Percentiles rank a stretch among this genome's conserved stretches.
Evolutionary conservation across 2,888 invertebrate species (phyloP).

Genomic region (Xestobium rufovillosum): DNA sequence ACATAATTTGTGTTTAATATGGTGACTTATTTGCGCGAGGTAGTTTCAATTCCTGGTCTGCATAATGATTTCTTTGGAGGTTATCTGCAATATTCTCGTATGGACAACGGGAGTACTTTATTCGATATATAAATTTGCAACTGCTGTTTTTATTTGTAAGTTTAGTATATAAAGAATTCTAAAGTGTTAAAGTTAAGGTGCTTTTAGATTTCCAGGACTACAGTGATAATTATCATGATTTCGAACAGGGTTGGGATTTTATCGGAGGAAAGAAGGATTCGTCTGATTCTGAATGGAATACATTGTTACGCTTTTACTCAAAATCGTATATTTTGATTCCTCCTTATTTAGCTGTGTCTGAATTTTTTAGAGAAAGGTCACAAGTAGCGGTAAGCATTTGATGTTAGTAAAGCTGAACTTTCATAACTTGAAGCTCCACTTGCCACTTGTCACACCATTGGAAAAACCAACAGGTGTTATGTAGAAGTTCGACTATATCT

Average conservation of each 20-base stretch:
- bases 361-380: constrained; percentile 44
- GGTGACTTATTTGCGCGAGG: too few relatives aligned
- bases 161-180: not conserved
- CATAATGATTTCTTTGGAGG: too few relatives aligned
- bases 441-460: too few relatives aligned
- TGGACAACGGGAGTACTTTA: constrained; percentile 53
- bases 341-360: constrained; percentile 49
- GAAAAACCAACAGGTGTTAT: too few relatives aligned
- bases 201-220: constrained; percentile 41
- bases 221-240: constrained; percentile 45
- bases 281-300: constrained; percentile 66
- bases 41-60: too few relatives aligned
- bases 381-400: too few relatives aligned
- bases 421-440: too few relatives aligned
- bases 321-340: constrained; percentile 50
- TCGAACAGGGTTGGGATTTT: constrained; percentile 51
- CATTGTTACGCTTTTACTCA: constrained; percentile 51
- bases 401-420: too few relatives aligned
- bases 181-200: constrained; percentile 11
- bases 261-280: constrained; percentile 53
- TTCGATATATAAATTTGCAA: constrained; percentile 49
- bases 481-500: too few relatives aligned
- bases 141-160: constrained; percentile 40
- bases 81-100: constrained; percentile 45
- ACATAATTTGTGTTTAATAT: too few relatives aligned